phyloP scores from a whole-genome alignment of 2,888 invertebrate species.

The Tachina grossa region DNA sequence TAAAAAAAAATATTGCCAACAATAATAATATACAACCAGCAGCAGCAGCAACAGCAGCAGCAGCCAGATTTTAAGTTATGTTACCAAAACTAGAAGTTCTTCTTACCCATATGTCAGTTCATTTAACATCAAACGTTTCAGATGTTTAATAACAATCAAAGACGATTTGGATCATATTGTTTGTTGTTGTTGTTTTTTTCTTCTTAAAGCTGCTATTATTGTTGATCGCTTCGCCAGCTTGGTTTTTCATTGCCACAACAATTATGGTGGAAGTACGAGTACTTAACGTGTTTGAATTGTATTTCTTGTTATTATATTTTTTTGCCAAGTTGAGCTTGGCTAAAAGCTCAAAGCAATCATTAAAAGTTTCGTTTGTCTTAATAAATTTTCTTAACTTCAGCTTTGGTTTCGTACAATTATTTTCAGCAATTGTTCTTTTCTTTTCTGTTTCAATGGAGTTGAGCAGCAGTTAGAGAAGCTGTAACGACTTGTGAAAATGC shows the following conservation, averaged over 20 bases:
- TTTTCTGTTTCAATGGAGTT: neutral
- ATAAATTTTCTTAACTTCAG: slow-evolving; percentile 76
- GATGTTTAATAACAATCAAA: slow-evolving; percentile 67
- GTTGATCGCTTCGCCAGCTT: neutral
- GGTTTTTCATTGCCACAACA: slow-evolving; percentile 39
- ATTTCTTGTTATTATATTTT: slow-evolving; percentile 38
- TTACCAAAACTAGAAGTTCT: slow-evolving; percentile 67
- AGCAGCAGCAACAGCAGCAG: slow-evolving; percentile 26
- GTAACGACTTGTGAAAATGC: slow-evolving; percentile 9
- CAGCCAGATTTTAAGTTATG: slow-evolving; percentile 58
- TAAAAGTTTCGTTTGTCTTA: slow-evolving; percentile 81
- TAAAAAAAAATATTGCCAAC: slow-evolving; percentile 40
- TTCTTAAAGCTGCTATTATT: slow-evolving; percentile 13
- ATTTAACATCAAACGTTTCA: slow-evolving; percentile 67
- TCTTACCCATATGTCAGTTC: slow-evolving; percentile 68
- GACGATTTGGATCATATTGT: slow-evolving; percentile 50
- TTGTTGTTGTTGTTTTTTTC: slow-evolving; percentile 3
- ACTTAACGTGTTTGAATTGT: slow-evolving; percentile 55
- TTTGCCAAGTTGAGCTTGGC: slow-evolving; percentile 25
- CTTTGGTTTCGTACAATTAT: slow-evolving; percentile 73
- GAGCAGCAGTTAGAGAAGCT: neutral
- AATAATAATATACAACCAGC: slow-evolving; percentile 42
- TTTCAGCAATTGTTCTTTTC: slow-evolving; percentile 68
- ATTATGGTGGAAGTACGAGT: slow-evolving; percentile 39
- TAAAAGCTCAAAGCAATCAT: slow-evolving; percentile 74